Evolutionary conservation across 2,797 vertebrate species (phyloP), one percentile per base, ranked within the genome.

Genomic region (Channallabes apus): DNA sequence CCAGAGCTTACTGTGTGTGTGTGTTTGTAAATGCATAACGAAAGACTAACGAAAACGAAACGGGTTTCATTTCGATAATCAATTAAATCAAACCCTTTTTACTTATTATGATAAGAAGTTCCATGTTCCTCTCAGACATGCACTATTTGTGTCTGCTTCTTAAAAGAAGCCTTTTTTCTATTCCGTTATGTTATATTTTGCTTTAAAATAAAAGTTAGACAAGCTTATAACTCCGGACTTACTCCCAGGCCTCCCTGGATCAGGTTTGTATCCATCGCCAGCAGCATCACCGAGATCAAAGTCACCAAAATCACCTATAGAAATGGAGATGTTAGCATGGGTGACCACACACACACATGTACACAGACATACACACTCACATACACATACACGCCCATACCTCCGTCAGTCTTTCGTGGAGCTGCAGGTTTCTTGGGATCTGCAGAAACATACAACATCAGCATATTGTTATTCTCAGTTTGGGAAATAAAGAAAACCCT

Each of bases 281-380:
- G 35, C 54, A 51, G 1, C 54, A 0, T 20, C 80, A 11, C 0
- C 0, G 41, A 90, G 84, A 77, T 90, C 88, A 0, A 5, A 20
- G 65, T 87, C 84, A 32, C 17, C 41, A 2, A 90, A 12, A 62
- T 5, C 83, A 75, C 73, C 87, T 89, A 8, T 22, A 86, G 58
- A 72, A 38, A 51, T 3, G 1, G 2, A 82, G 54, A 82, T 11
- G 27, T 76, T 24, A 82, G 12, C 22, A 1, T 46, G 14, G 69
- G 4, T 59, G 24, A 76, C 6, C 3, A 41, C 22, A 83, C 54
- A 83, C 54, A 24, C 20, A 77, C 29, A 61, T 3, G 58, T 27
- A 76, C 18, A 77, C n/a, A 76, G 51, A 77, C 15, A 77, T 6
- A 61, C 32, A 61, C 20, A 61, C 76, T 24, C 11, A 61, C 12